These are phyloP conservation scores for Diadema setosum DNA, from an alignment of 35 echinoderm and acorn worm species.

Conservation along the genomic window DNA sequence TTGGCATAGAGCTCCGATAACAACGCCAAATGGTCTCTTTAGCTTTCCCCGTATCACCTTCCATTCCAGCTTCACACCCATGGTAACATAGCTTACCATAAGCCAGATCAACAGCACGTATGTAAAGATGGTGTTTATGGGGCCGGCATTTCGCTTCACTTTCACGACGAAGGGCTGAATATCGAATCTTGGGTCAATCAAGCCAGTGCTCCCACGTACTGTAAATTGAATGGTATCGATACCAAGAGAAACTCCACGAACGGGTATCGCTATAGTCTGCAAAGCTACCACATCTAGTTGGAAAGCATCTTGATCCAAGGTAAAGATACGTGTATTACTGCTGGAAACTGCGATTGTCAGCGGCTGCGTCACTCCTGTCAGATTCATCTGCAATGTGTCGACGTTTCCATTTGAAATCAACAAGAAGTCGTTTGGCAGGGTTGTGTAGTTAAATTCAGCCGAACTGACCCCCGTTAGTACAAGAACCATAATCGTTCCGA, in stretches of 20 bases:
- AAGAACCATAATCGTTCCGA: too few relatives aligned
- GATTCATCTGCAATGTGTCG: neutral
- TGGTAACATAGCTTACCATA: conserved; percentile 45
- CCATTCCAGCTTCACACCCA: conserved; percentile 57
- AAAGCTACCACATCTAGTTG: neutral
- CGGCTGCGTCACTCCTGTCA: neutral
- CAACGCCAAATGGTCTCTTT: conserved; percentile 32
- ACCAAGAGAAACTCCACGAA: neutral
- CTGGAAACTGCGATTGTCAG: neutral
- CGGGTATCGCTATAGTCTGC: neutral
- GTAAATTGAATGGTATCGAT: neutral
- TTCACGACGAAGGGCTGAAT: conserved; percentile 17
- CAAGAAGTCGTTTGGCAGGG: neutral
- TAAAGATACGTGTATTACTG: neutral
- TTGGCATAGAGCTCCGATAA: conserved; percentile 55
- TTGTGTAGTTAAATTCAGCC: neutral
- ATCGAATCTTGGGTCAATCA: neutral
- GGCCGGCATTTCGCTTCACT: neutral
- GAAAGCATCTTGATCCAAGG: neutral
- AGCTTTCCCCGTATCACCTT: conserved; percentile 13
- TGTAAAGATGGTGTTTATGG: neutral
- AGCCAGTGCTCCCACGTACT: neutral
- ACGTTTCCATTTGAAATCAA: neutral
- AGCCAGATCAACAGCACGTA: conserved; percentile 34
- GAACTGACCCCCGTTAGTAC: neutral